Evolutionary conservation across 1,140 invertebrate genomes (phyloP), one percentile per base, ranked within the genome.

Genomic region (Littorina saxatilis): DNA sequence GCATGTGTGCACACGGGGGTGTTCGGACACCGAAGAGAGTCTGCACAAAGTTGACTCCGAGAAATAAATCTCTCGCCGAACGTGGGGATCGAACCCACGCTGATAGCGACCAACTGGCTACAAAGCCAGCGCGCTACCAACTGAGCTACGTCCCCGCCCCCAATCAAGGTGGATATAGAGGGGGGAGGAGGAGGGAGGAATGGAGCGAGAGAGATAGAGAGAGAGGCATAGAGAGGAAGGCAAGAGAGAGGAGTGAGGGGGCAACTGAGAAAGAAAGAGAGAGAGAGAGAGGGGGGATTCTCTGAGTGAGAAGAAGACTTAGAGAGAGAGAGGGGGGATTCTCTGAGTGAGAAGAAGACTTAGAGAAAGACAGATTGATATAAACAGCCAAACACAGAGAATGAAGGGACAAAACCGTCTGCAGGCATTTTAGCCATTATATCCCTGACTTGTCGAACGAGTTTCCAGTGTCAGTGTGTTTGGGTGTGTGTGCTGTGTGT

Each of bases 361-460:
- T 7, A 66, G 61, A 66, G 61, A 66, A 5, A 66, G 61, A 66
- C n/a, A 66, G 61, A 66, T 27, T 29, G 23, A 66, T 27, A 23
- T 27, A 7, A 7, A 66, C n/a, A 66, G 23, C 7, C n/a, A 27
- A 55, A 52, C n/a, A 43, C 4, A 47, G 7, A 47, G 17, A 47
- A 47, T 17, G 17, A 47, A 47, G 7, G 17, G 17, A 47, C 43
- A 47, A 77, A 47, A 47, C 7, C 43, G 17, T 47, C 7, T 17
- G 43, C 43, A 47, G 5, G 43, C 43, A 47, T 47, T 47, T n/a
- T 47, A 17, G 43, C 20, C 11, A 39, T 73, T 4, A 39, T 73
- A 40, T 39, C 3, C 15, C 15, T 15, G 70, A 73, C 70, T 73
- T 39, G 70, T 73, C 70, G 40, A 73, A 73, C 70, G 40, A 73